Evolutionary conservation across 53 echinoderm and acorn worm species (phyloP), one percentile per base, ranked within the genome.

Genomic region (Echinarachnius parma): DNA sequence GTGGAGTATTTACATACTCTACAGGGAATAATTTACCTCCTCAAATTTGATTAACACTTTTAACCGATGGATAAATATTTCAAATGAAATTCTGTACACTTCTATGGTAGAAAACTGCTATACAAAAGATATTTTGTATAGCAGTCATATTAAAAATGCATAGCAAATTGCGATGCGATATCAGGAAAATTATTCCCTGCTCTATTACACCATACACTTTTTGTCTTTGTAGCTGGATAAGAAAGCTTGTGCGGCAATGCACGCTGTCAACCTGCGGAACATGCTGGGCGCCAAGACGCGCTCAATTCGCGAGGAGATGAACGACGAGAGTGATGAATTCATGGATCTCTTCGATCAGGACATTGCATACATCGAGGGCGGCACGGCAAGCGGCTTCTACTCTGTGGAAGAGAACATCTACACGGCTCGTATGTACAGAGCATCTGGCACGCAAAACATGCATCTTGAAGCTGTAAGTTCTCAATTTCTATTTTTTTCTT

Each of bases 171-270:
- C n/a, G n/a, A n/a, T n/a, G n/a, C n/a, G n/a, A n/a, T n/a, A n/a
- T n/a, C n/a, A n/a, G n/a, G n/a, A n/a, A n/a, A n/a, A n/a, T n/a
- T n/a, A n/a, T n/a, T n/a, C n/a, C n/a, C n/a, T n/a, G n/a, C n/a
- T n/a, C n/a, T n/a, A n/a, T n/a, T n/a, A n/a, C n/a, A n/a, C n/a
- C n/a, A n/a, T n/a, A n/a, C n/a, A n/a, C 28, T 86, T 2, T 8
- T 67, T 32, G 9, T 31, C 22, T 9, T 22, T 28, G 13, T 69
- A 91, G 98, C 48, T 96, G 44, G 98, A 96, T 71, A 96, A 96
- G 83, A 96, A 96, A 46, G 98, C 98, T 1, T 91, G 98, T 64
- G 47, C 98, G 2, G 98, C 98, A 15, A 96, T 96, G 62, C 98
- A 96, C 48, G 98, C 98, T 1, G 91, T 96, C 69, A 84, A 96